These are phyloP conservation scores for Oophaga pumilio DNA, from an alignment of 2,113 vertebrate species.

Conservation along the genomic window DNA sequence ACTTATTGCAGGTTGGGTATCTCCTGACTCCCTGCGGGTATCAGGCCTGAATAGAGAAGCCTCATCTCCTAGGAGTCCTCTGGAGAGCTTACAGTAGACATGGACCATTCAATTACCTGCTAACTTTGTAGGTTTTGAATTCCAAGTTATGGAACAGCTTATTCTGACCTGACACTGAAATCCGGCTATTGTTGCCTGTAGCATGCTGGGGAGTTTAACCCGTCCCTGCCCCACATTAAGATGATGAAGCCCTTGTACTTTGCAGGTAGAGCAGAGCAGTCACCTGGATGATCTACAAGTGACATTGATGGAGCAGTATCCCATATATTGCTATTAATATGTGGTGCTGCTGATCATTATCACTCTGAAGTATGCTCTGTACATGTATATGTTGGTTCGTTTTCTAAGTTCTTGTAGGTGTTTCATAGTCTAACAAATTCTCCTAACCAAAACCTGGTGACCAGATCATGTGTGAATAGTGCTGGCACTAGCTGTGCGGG, in stretches of 20 bases:
- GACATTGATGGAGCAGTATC: background rate
- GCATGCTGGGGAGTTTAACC: constrained; percentile 26
- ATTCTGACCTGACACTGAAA: constrained; percentile 39
- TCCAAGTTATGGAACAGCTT: constrained; percentile 50
- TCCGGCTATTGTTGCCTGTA: constrained; percentile 28
- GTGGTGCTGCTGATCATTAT: too few species aligned
- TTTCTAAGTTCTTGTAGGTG: too few species aligned
- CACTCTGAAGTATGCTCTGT: too few species aligned
- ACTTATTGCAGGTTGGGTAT: background rate
- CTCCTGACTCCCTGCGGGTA: background rate
- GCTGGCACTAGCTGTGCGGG: background rate
- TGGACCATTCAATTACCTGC: constrained; percentile 47
- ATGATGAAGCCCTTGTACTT: background rate
- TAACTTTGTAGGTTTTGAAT: constrained; percentile 46
- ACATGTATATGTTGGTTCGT: too few species aligned
- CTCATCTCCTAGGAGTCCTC: constrained; percentile 38
- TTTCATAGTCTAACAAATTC: too few species aligned
- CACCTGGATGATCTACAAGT: background rate
- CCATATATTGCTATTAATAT: background rate
- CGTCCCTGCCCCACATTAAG: background rate
- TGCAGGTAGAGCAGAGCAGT: too few species aligned
- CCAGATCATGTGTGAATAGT: background rate
- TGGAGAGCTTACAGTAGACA: constrained; percentile 43
- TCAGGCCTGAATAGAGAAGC: background rate
- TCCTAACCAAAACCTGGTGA: background rate